Percentiles rank a stretch among this genome's conserved stretches.
These are phyloP conservation scores for Ectemnius lituratus DNA, from an alignment of 2,888 invertebrate species.

Conservation along the genomic window DNA sequence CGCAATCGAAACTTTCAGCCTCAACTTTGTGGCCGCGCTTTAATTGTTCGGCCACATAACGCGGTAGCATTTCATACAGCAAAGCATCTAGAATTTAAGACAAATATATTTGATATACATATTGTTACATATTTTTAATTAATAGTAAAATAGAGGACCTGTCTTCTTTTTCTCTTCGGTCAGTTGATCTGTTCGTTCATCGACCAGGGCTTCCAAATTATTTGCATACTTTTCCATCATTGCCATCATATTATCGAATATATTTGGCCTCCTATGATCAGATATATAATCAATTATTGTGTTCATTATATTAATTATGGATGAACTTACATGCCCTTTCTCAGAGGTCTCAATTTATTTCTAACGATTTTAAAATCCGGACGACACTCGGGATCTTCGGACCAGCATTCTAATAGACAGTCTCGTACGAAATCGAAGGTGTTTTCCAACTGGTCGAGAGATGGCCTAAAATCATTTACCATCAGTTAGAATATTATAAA, in stretches of 20 bases:
- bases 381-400: slow-evolving; percentile 86
- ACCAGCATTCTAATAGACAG: slow-evolving; percentile 93
- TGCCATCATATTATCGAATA: slow-evolving; percentile 98
- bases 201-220: slow-evolving; percentile 95
- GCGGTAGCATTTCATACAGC: slow-evolving; percentile 92
- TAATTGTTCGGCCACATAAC: slow-evolving; percentile 94
- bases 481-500: background rate
- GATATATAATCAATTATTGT: background rate
- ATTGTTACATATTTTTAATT: background rate
- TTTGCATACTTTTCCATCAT: slow-evolving; percentile 99
- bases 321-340: slow-evolving; percentile 90
- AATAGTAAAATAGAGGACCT: slow-evolving; percentile 78
- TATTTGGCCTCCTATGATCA: slow-evolving; percentile 89
- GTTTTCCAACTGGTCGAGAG: slow-evolving; percentile 87
- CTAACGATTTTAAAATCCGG: slow-evolving; percentile 93
- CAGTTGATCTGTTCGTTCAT: slow-evolving; percentile 94
- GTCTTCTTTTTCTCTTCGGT: slow-evolving; percentile 98
- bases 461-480: slow-evolving; percentile 81
- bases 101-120: background rate
- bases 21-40: slow-evolving; percentile 93
- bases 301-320: background rate
- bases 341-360: slow-evolving; percentile 87
- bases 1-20: slow-evolving; percentile 93
- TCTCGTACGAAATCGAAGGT: slow-evolving; percentile 92
- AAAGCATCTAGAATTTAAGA: slow-evolving; percentile 83